phyloP scores from a whole-genome alignment of 2,888 invertebrate species.

The Drosophila neoperkinsi region DNA sequence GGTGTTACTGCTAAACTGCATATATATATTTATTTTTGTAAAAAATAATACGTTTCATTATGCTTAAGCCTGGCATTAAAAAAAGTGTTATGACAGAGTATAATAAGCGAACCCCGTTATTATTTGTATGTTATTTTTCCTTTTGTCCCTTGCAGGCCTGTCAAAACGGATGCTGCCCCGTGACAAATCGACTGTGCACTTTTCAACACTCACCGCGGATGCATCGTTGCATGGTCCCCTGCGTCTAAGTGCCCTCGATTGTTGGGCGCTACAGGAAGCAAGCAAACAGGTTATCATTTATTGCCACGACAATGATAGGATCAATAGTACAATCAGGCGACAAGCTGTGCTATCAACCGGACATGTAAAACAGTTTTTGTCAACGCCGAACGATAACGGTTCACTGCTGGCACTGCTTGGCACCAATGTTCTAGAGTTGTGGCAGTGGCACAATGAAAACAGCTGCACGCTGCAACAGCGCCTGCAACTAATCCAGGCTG shows the following conservation, averaged over 20 bases:
- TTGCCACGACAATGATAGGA: conserved; percentile 22
- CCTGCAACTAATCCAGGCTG: conserved; percentile 57
- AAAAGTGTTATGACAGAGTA: not conserved
- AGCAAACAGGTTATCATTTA: conserved; percentile 26
- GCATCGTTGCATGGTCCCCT: conserved; percentile 7
- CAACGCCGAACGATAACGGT: conserved; percentile 5
- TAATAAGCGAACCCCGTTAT: not conserved
- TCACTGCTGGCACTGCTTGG: conserved; percentile 30
- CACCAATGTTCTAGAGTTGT: conserved; percentile 54
- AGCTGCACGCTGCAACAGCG: conserved; percentile 27
- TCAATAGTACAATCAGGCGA: not conserved
- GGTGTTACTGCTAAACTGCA: conserved; percentile 8
- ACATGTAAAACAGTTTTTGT: conserved; percentile 64
- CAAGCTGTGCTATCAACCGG: conserved; percentile 22
- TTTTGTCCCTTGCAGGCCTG: conserved; percentile 32
- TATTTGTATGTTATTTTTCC: not conserved
- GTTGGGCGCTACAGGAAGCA: conserved; percentile 31
- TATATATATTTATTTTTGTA: not conserved
- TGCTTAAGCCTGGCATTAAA: not conserved
- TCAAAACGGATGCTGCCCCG: conserved; percentile 15
- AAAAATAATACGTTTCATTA: not conserved
- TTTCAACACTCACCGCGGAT: conserved; percentile 46
- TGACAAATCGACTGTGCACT: conserved; percentile 17
- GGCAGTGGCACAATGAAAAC: conserved; percentile 55
- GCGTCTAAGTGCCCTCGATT: conserved; percentile 15